Conservation (phyloP, 2,113 vertebrate genomes). For the Hymenochirus boettgeri region DNA sequence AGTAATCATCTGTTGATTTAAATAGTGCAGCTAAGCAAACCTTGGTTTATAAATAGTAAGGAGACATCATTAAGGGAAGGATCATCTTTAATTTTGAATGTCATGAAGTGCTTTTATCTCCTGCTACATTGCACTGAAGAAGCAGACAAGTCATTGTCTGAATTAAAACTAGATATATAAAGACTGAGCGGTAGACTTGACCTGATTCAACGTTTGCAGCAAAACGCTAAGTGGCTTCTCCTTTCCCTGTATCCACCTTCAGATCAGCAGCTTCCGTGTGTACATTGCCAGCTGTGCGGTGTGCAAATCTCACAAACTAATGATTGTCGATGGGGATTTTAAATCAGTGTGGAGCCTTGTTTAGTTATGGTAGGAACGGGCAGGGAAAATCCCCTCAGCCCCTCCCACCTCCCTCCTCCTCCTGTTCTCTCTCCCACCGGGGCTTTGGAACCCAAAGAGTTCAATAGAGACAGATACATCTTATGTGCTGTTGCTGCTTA, state of each 20-base stretch:
- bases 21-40: too few species aligned
- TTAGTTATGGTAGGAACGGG: conserved; percentile 28
- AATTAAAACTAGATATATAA: conserved; percentile 10
- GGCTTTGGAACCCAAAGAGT: conserved; percentile 30
- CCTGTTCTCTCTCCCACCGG: conserved; percentile 20
- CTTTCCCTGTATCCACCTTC: conserved; percentile 6
- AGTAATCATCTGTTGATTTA: too few species aligned
- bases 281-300: too few species aligned
- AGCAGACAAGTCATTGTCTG: conserved; percentile 19
- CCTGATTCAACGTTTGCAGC: conserved; percentile 4
- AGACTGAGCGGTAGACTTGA: conserved; percentile 16
- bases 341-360: conserved; percentile 12
- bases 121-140: background rate
- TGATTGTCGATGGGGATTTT: conserved; percentile 13
- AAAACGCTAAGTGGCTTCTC: background rate
- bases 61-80: too few species aligned
- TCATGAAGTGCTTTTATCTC: background rate
- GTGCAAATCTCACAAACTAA: background rate
- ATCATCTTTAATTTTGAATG: background rate
- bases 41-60: too few species aligned
- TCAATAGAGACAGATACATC: conserved; percentile 35
- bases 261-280: too few species aligned
- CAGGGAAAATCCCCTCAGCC: conserved; percentile 35
- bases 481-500: conserved; percentile 32
- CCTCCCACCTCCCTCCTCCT: conserved; percentile 29